Evolutionary conservation across 2,888 invertebrate genomes (phyloP), one percentile per base, ranked within the genome.

Genomic region (Parochlus steinenii): DNA sequence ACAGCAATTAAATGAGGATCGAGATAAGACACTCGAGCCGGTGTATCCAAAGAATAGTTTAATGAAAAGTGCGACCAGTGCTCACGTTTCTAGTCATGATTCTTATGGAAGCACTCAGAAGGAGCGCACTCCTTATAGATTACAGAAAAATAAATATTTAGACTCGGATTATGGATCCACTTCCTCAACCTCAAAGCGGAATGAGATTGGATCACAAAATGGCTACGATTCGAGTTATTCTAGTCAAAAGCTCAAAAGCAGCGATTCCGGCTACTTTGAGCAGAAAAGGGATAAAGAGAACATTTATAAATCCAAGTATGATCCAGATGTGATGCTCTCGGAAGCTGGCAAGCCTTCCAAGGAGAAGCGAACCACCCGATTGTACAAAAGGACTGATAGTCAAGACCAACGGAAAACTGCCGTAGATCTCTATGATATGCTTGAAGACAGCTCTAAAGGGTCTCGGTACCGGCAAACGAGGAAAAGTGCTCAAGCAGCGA

Each of bases 11-110:
- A 63, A 61, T 42, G 64, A 66, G 47, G 67, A 74, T 50, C 67
- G 68, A 3, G 81, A 80, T 46, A 73, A 74, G 56, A 77, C 77
- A 0, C 56, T 76, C 30, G 78, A 79, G 47, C 74, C 78, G 31
- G 73, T 56, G 36, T 50, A 49, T 34, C 48, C 48, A 37, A 40
- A 43, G 12, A 48, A 61, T 47, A 53, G 64, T 1, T 53, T 81
- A 19, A 61, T 72, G 46, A 73, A 78, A 51, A 82, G 79, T 52
- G 67, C 79, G 11, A 78, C 81, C 2, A 71, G 74, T 53, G 48
- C 42, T 53, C 56, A 41, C 32, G 20, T 31, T 58, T 54, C 3
- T n/a, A 12, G 24, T 20, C n/a, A 29, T 8, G 8, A 18, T 6
- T 26, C 26, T 15, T 22, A 14, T 11, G 16, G 15, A 8, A 14